Evolutionary conservation across 2,888 invertebrate species (phyloP).

Genomic region (Calameuta pallipes): DNA sequence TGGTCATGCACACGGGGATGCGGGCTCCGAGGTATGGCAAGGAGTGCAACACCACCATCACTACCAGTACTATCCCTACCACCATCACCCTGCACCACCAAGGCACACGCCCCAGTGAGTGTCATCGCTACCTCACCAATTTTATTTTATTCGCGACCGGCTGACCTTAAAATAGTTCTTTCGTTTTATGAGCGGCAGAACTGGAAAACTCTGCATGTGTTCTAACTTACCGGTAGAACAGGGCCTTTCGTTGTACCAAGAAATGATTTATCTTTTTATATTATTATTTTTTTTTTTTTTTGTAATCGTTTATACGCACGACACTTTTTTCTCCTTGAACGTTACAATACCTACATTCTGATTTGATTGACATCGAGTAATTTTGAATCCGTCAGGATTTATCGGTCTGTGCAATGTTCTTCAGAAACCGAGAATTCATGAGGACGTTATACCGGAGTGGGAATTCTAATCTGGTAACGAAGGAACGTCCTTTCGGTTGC

Average conservation of each 20-base stretch:
- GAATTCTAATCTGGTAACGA: slow-evolving; percentile 23
- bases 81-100: slow-evolving; percentile 70
- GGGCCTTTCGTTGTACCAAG: neutral
- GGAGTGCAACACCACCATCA: slow-evolving; percentile 70
- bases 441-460: neutral
- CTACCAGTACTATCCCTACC: slow-evolving; percentile 77
- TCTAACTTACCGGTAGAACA: neutral
- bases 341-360: neutral
- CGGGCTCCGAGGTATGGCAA: slow-evolving; percentile 74
- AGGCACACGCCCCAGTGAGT: slow-evolving; percentile 71
- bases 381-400: neutral
- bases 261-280: neutral
- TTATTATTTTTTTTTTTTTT: neutral
- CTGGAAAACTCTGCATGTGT: neutral
- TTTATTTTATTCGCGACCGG: slow-evolving; percentile 31
- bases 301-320: neutral
- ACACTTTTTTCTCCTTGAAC: neutral
- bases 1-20: slow-evolving; percentile 64
- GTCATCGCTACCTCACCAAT: slow-evolving; percentile 65
- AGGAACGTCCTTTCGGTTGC: slow-evolving; percentile 58
- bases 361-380: neutral
- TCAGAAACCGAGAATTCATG: neutral
- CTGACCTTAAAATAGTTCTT: neutral
- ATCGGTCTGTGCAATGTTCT: neutral
- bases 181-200: neutral